Base-by-base conservation (phyloP, 2,797 vertebrate genomes). In the Xyrichtys novacula region DNA sequence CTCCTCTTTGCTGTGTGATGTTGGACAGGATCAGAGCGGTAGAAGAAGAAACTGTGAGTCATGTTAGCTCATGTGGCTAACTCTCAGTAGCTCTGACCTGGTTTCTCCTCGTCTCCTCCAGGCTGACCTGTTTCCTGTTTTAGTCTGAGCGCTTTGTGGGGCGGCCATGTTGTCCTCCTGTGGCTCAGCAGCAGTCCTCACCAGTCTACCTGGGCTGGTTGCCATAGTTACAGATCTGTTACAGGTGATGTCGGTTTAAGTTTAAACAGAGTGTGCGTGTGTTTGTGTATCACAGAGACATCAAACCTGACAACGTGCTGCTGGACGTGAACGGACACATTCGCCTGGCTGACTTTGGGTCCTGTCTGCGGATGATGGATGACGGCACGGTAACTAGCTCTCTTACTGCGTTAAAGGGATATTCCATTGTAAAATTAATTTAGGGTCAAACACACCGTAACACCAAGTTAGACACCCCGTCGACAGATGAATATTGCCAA, bases 261-360 rank as follows among this genome's bases (percentile, higher is more conserved):
- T 44, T 1, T 14, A 25, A 25, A 9, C 20, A n/a, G 5, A 26
- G 11, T 52, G 23, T 42, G 5, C 44, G 29, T 54, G 22, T 42
- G 5, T 47, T 12, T 53, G 5, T 60, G 16, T 36, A 2, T 84
- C 59, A 29, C 92, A 99, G 98, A 83, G 98, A 99, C 90, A 98
- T 99, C 71, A 99, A 99, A 77, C 98, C 98, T 23, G 97, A 99
- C 91, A 99, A 99, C 89, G 96, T 99, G 80, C 90, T 99, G 84
- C 93, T 99, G 95, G 98, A 99, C 91, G 95, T 98, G 96, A 99
- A 99, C 29, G 98, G 98, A 78, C 98, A 99, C 90, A 98, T 99
- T 93, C 95, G 97, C 70, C 93, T 99, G 93, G 98, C 98, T 59
- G 98, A 99, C 93, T 99, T 99, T 73, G 98, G 98, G 82, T 99